Conservation (phyloP, 2,113 vertebrate genomes). For the Sitta europaea region DNA sequence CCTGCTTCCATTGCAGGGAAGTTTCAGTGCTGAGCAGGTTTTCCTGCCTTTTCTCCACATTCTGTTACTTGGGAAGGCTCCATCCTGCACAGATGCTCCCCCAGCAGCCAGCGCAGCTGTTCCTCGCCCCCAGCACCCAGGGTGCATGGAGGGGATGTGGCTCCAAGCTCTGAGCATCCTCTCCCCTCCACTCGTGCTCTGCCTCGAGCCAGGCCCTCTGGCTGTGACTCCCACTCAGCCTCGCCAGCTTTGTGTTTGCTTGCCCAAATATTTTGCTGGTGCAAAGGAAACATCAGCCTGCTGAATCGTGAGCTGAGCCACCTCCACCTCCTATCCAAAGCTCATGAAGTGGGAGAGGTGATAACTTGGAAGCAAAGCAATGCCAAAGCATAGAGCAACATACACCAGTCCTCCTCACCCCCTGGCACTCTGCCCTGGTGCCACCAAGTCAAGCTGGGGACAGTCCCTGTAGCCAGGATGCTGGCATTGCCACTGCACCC, state of each 20-base stretch:
- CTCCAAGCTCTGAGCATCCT: background rate
- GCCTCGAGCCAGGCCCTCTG: background rate
- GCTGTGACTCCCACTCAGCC: background rate
- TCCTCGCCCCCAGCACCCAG: background rate
- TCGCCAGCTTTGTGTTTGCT: background rate
- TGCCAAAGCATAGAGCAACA: background rate
- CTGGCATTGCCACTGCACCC: background rate
- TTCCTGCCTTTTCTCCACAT: background rate
- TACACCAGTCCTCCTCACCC: no score
- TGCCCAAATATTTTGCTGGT: slow-evolving; percentile 16
- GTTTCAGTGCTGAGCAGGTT: background rate
- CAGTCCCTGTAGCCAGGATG: background rate
- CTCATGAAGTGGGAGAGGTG: background rate
- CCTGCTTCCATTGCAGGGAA: background rate
- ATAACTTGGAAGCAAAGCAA: background rate
- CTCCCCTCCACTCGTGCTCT: background rate
- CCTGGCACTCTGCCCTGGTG: background rate
- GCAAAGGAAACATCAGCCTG: background rate
- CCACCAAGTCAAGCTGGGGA: background rate
- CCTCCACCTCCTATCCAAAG: background rate
- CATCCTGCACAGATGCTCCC: background rate
- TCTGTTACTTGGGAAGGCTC: background rate
- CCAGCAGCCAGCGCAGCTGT: background rate
- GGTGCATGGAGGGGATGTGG: fast-evolving
- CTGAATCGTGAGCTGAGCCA: background rate